Percentiles rank a stretch among this genome's conserved stretches.
phyloP scores from a whole-genome alignment of 2,113 vertebrate species.

The Garra rufa region DNA sequence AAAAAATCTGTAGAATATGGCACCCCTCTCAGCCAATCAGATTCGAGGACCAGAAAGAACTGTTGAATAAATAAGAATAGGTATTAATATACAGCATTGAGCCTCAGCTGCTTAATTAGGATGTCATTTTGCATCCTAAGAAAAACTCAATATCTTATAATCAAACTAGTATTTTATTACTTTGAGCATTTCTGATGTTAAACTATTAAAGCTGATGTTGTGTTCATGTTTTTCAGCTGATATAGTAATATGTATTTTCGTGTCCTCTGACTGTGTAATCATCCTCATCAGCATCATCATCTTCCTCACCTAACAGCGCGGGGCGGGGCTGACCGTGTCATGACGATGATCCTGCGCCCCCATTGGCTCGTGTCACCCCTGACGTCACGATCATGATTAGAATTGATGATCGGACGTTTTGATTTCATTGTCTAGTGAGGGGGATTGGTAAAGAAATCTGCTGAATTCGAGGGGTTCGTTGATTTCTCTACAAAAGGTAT shows the following conservation, averaged over 20 bases:
- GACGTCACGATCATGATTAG: constrained; percentile 99
- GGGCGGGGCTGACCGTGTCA: constrained; percentile 77
- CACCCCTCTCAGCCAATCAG: no score
- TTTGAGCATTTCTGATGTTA: no score
- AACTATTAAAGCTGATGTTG: no score
- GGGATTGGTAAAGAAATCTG: constrained; percentile 87
- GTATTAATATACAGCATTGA: no score
- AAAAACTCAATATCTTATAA: no score
- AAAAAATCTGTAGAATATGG: no score
- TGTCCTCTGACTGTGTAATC: not conserved
- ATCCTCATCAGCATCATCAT: not conserved
- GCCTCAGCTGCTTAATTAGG: no score
- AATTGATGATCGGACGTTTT: constrained; percentile 98
- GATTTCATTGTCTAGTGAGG: constrained; percentile 98
- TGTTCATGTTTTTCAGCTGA: no score
- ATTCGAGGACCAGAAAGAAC: no score
- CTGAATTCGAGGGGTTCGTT: constrained; percentile 81
- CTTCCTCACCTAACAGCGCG: constrained; percentile 58
- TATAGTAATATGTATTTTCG: not conserved
- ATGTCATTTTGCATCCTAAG: no score
- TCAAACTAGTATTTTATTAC: no score
- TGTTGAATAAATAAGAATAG: no score
- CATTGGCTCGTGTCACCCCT: constrained; percentile 89
- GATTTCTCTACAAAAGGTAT: constrained; percentile 79
- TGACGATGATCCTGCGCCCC: constrained; percentile 79